Conservation (phyloP, 2,113 vertebrate genomes). For the Mus pahari region DNA sequence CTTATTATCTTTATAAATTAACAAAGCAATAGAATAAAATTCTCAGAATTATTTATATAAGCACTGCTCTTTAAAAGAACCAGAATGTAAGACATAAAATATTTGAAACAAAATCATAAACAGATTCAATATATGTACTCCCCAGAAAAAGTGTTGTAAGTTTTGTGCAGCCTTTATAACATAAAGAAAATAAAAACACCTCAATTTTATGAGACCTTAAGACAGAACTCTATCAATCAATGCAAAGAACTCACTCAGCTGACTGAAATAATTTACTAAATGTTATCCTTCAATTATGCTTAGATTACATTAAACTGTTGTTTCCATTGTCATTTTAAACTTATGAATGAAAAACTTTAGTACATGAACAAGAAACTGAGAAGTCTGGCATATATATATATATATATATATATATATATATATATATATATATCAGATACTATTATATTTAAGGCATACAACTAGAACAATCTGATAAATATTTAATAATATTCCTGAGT, state of each 20-base stretch:
- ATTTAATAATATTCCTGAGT: not conserved
- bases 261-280: slow-evolving; percentile 43
- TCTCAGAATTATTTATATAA: slow-evolving; percentile 24
- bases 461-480: not conserved
- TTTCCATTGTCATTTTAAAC: not conserved
- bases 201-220: not conserved
- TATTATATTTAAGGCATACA: not conserved
- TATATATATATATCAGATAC: not conserved
- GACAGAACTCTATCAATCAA: not conserved
- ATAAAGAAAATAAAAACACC: not conserved
- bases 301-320: not conserved
- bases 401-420: not conserved
- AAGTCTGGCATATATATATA: not conserved
- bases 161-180: not conserved
- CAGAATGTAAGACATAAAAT: slow-evolving; percentile 19
- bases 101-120: slow-evolving; percentile 60
- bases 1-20: slow-evolving; percentile 70
- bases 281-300: not conserved
- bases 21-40: slow-evolving; percentile 66
- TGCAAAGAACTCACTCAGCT: not conserved
- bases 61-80: slow-evolving; percentile 33
- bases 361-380: slow-evolving; percentile 11
- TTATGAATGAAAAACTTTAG: not conserved
- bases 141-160: not conserved
- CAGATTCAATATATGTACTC: not conserved